These are phyloP conservation scores for Drosophila nr. perissopoda DNA, from an alignment of 2,888 invertebrate genomes.

Conservation along the genomic window DNA sequence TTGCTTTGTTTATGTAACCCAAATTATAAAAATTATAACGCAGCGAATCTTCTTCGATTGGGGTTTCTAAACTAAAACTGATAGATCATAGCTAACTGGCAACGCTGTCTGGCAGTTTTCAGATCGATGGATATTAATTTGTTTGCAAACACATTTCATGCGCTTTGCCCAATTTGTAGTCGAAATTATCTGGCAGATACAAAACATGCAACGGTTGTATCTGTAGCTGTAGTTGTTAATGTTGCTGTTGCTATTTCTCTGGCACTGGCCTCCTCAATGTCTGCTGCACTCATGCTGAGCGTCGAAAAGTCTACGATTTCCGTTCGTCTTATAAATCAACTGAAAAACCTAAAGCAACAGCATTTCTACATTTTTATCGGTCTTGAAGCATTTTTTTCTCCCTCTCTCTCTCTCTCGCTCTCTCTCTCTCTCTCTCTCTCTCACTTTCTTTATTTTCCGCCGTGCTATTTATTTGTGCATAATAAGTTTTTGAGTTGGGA, in stretches of 20 bases:
- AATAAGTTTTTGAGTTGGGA: conserved; percentile 64
- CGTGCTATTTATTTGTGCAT: conserved; percentile 74
- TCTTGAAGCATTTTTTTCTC: conserved; percentile 35
- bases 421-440: background rate
- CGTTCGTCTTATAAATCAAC: conserved; percentile 78
- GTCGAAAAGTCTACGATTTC: conserved; percentile 82
- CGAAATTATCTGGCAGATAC: conserved; percentile 54
- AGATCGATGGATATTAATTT: conserved; percentile 79
- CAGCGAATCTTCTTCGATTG: conserved; percentile 21
- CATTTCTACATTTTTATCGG: conserved; percentile 60
- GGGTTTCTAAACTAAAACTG: conserved; percentile 10
- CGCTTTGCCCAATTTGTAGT: conserved; percentile 69
- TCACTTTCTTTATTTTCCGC: background rate
- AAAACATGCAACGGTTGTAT: conserved; percentile 39
- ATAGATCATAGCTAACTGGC: conserved; percentile 61
- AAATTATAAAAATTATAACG: conserved; percentile 64
- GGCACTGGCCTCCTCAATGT: conserved; percentile 57
- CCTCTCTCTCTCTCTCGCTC: background rate
- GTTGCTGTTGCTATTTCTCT: conserved; percentile 12
- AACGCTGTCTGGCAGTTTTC: conserved; percentile 56
- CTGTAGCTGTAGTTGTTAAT: conserved; percentile 13
- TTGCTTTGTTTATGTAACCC: conserved; percentile 73
- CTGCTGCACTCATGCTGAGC: conserved; percentile 81
- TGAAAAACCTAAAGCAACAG: conserved; percentile 52
- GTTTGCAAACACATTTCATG: conserved; percentile 77